These are phyloP conservation scores for Anguilla marmorata DNA, from an alignment of 2,797 vertebrate species.

Conservation along the genomic window DNA sequence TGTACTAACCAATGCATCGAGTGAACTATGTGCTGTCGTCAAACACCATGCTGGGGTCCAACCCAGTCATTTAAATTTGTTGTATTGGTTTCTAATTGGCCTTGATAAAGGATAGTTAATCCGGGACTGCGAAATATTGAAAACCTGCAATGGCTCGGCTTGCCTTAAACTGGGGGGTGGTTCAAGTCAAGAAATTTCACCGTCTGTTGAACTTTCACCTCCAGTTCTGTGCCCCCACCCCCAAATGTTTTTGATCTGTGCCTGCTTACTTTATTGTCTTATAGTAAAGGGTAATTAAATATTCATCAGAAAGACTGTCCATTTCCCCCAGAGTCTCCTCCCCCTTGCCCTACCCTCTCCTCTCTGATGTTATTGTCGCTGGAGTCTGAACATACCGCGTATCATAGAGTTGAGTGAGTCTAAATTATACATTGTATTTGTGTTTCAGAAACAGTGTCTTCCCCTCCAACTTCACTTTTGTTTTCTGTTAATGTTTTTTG, in stretches of 20 bases:
- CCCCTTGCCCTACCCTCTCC: constrained; percentile 1
- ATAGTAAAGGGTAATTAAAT: constrained; percentile 55
- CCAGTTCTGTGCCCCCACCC: constrained; percentile 30
- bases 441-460: constrained; percentile 44
- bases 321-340: constrained; percentile 47
- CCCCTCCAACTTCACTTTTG: constrained; percentile 38
- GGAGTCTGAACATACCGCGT: constrained; percentile 17
- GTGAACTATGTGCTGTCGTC: background rate
- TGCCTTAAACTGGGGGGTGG: background rate
- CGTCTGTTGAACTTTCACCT: constrained; percentile 22
- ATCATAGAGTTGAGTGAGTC: background rate
- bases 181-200: background rate
- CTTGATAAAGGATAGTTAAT: background rate
- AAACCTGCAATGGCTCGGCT: background rate
- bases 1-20: background rate
- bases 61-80: background rate
- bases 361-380: constrained; percentile 40
- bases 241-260: constrained; percentile 1
- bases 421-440: constrained; percentile 56
- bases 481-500: constrained; percentile 49
- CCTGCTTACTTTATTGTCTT: constrained; percentile 31
- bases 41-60: background rate
- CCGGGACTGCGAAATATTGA: background rate
- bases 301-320: constrained; percentile 61
- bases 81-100: background rate